A percentile compares a stretch with the other conserved stretches of the same genome.
phyloP scores from a whole-genome alignment of 2,797 vertebrate species.

The Pipistrellus pipistrellus region DNA sequence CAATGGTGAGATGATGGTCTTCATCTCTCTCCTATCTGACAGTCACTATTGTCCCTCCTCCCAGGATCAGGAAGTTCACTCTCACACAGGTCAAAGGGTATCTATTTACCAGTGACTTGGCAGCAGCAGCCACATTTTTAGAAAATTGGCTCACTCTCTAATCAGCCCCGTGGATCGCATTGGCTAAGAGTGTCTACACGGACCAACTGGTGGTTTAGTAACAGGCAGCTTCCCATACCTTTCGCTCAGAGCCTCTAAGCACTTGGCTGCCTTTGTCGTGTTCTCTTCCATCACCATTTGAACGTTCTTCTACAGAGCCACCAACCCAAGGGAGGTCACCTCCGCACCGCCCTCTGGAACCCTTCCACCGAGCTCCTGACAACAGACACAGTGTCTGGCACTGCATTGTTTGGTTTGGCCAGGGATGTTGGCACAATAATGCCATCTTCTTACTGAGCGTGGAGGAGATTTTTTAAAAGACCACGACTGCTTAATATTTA shows the following conservation, averaged over 20 bases:
- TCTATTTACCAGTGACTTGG: background rate
- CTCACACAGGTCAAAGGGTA: background rate
- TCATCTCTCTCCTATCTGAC: background rate
- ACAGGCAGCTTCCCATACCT: background rate
- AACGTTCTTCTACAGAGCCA: background rate
- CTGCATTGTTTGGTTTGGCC: constrained; percentile 35
- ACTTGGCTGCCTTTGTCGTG: background rate
- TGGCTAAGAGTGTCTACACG: background rate
- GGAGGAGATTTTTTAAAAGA: constrained; percentile 13
- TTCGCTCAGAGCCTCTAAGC: background rate
- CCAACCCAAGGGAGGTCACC: background rate
- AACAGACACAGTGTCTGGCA: background rate
- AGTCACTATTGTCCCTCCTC: background rate
- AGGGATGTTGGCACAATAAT: constrained; percentile 59
- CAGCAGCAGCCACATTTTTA: background rate
- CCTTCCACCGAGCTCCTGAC: background rate
- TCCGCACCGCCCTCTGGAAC: background rate
- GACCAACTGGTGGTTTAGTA: background rate
- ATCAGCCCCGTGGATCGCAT: background rate
- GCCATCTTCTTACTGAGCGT: constrained; percentile 39
- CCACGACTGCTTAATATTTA: constrained; percentile 73
- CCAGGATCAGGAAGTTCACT: background rate
- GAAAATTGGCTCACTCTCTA: background rate
- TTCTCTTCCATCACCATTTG: background rate
- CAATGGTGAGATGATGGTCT: background rate